These are phyloP conservation scores for Ectropis grisescens DNA, from an alignment of 1,140 invertebrate species.

Conservation along the genomic window DNA sequence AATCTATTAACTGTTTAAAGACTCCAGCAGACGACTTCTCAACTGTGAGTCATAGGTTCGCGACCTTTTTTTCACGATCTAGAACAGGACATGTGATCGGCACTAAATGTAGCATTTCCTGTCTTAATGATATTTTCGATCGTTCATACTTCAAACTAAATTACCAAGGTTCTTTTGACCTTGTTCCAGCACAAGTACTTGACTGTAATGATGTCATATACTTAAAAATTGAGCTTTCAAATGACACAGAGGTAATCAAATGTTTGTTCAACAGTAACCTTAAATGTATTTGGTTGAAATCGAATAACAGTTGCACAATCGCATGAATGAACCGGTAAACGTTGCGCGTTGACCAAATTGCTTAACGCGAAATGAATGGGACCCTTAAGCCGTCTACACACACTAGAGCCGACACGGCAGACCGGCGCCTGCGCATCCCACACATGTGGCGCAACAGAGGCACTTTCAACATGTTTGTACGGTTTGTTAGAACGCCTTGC, in stretches of 20 bases:
- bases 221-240: not conserved
- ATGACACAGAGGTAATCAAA: slow-evolving; percentile 2
- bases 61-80: slow-evolving; percentile 40
- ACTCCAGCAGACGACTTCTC: slow-evolving; percentile 36
- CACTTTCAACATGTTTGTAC: slow-evolving; percentile 59
- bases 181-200: no score
- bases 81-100: slow-evolving; percentile 17
- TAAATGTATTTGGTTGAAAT: slow-evolving; percentile 8
- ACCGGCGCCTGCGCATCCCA: slow-evolving; percentile 58
- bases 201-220: not conserved
- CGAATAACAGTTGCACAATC: slow-evolving; percentile 29
- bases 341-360: slow-evolving; percentile 58
- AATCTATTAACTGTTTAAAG: slow-evolving; percentile 24
- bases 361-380: slow-evolving; percentile 64
- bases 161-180: no score
- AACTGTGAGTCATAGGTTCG: slow-evolving; percentile 36
- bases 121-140: no score
- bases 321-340: slow-evolving; percentile 59
- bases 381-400: slow-evolving; percentile 45
- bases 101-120: slow-evolving; percentile 8
- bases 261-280: slow-evolving; percentile 6
- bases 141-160: no score
- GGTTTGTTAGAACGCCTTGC: slow-evolving; percentile 41
- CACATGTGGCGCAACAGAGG: slow-evolving; percentile 59
- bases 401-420: slow-evolving; percentile 30